Conservation (phyloP, 2,888 invertebrate species). For the Phalera bucephala region DNA sequence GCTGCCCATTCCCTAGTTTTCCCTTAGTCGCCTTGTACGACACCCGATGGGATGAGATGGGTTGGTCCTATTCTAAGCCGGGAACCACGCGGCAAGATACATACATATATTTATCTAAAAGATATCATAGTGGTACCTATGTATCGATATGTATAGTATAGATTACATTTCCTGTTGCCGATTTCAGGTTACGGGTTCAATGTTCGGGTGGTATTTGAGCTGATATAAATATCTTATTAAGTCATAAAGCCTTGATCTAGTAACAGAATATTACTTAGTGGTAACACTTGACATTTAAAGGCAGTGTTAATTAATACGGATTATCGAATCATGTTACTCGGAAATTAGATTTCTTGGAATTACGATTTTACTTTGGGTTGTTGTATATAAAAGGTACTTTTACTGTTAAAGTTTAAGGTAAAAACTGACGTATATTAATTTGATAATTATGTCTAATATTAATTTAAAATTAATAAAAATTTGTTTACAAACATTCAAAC, state of each 20-base stretch:
- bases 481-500: no score
- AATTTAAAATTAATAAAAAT: no score
- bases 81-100: no score
- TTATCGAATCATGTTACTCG: conserved; percentile 9
- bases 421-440: background rate
- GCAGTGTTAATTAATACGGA: conserved; percentile 28
- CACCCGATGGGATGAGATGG: no score
- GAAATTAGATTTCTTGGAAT: background rate
- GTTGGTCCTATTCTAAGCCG: no score
- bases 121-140: no score
- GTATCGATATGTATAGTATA: no score
- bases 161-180: no score
- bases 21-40: no score
- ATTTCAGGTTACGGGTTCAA: conserved; percentile 31
- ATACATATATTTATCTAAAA: no score
- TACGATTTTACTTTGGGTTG: background rate
- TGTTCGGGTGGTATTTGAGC: conserved; percentile 45
- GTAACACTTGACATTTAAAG: conserved; percentile 23
- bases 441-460: no score
- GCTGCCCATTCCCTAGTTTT: no score
- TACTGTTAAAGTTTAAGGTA: background rate
- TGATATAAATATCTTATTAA: conserved; percentile 31
- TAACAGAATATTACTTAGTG: conserved; percentile 28
- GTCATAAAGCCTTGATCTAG: conserved; percentile 40
- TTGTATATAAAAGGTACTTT: background rate